Conservation (phyloP, 2,888 invertebrate species). For the Colletes collaris region DNA sequence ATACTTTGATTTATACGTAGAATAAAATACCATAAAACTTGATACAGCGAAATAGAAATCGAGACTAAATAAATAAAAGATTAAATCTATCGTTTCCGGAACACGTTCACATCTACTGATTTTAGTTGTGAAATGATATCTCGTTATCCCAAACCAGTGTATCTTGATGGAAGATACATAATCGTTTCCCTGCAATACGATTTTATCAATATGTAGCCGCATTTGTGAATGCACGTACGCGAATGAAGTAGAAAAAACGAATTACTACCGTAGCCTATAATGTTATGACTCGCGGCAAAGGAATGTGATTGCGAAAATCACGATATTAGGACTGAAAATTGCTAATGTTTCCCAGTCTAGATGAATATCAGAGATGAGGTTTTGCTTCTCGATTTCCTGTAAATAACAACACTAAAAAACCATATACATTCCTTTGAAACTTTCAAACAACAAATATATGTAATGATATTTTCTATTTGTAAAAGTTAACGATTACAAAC, state of each 20-base stretch:
- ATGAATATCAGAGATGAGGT: not conserved
- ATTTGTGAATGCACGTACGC: not conserved
- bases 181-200: not conserved
- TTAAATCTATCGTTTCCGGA: not conserved
- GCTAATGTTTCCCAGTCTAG: conserved; percentile 10
- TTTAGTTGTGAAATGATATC: not conserved
- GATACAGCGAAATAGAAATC: not conserved
- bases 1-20: not conserved
- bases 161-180: not conserved
- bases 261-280: conserved; percentile 15
- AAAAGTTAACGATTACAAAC: no score
- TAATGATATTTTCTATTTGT: no score
- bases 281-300: conserved; percentile 29
- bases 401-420: no score
- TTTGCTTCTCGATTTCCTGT: no score
- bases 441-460: not conserved
- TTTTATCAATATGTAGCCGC: conserved; percentile 2
- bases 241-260: conserved; percentile 32
- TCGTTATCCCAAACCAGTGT: not conserved
- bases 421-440: not conserved
- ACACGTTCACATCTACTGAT: not conserved
- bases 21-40: not conserved
- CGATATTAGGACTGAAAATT: conserved; percentile 47
- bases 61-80: not conserved
- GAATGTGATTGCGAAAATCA: conserved; percentile 47